These are phyloP conservation scores for Pyrgilauda ruficollis DNA, from an alignment of 2,113 vertebrate species.

Conservation along the genomic window DNA sequence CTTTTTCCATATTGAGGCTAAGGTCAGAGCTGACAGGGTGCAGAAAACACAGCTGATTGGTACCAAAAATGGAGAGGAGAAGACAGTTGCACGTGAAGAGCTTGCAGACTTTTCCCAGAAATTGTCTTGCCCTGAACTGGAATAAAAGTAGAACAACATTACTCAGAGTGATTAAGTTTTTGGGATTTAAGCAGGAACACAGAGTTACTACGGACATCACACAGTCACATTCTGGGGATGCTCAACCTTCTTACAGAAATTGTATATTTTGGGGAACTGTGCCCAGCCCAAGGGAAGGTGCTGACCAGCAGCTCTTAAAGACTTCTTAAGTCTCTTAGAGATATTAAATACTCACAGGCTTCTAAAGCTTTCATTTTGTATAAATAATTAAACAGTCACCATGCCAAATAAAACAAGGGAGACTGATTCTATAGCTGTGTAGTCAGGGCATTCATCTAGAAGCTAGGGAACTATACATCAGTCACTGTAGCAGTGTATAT, in stretches of 20 bases:
- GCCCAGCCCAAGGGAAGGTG: neutral
- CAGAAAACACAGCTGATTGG: neutral
- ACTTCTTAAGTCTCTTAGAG: neutral
- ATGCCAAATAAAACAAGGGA: constrained; percentile 43
- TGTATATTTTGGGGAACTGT: neutral
- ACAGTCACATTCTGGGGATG: neutral
- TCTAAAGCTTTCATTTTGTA: constrained; percentile 29
- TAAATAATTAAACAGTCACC: constrained; percentile 46
- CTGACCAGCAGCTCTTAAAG: constrained; percentile 3
- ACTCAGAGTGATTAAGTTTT: neutral
- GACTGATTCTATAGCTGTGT: neutral
- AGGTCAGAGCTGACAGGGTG: neutral
- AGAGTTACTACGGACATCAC: neutral
- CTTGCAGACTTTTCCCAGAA: neutral
- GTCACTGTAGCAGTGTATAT: constrained; percentile 1
- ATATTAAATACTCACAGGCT: neutral
- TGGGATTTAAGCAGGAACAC: neutral
- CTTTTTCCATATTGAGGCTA: neutral
- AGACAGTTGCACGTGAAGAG: neutral
- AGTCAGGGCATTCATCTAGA: neutral
- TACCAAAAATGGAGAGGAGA: constrained; percentile 7
- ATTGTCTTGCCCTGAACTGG: neutral
- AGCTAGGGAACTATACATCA: neutral
- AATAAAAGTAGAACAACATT: neutral
- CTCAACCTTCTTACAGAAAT: neutral